A percentile compares a stretch with the other conserved stretches of the same genome.
These are phyloP conservation scores for Folsomia candida DNA, from an alignment of 2,888 invertebrate genomes.

Conservation along the genomic window DNA sequence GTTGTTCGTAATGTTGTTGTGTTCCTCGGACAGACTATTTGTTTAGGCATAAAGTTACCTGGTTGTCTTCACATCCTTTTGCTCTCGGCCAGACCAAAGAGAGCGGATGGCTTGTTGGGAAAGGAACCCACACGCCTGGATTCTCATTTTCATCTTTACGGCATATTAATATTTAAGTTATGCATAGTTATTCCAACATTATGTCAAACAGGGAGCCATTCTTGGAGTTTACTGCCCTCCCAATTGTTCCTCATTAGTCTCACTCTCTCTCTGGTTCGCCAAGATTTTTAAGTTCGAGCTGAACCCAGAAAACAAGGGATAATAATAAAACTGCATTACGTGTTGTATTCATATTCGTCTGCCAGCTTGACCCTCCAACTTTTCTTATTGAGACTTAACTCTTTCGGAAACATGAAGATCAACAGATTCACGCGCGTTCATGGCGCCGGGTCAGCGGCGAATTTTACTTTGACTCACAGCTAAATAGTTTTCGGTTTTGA, in stretches of 20 bases:
- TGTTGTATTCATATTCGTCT: too few relatives aligned
- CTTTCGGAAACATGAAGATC: not conserved
- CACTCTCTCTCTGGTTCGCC: not conserved
- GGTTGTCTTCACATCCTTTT: conserved; percentile 19
- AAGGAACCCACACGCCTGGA: conserved; percentile 31
- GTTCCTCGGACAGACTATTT: not conserved
- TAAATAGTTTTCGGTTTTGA: not conserved
- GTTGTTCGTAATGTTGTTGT: too few relatives aligned
- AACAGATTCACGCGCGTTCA: not conserved
- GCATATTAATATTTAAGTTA: conserved; percentile 29
- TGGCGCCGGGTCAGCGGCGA: conserved; percentile 15
- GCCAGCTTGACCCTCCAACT: not conserved
- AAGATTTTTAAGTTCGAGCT: not conserved
- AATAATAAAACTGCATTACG: too few relatives aligned
- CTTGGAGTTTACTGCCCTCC: conserved; percentile 23
- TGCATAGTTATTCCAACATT: conserved; percentile 34
- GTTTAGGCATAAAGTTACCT: conserved; percentile 14
- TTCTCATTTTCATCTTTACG: conserved; percentile 23
- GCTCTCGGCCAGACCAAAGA: not conserved
- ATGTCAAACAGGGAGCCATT: conserved; percentile 31
- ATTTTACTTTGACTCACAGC: not conserved
- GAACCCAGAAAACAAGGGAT: not conserved
- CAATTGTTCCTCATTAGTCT: conserved; percentile 29
- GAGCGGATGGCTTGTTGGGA: not conserved
- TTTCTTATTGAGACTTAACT: conserved; percentile 12